Percentiles rank a stretch among this genome's conserved stretches.
phyloP scores from a whole-genome alignment of 1,140 invertebrate genomes.

The Diploscapter pachys region DNA sequence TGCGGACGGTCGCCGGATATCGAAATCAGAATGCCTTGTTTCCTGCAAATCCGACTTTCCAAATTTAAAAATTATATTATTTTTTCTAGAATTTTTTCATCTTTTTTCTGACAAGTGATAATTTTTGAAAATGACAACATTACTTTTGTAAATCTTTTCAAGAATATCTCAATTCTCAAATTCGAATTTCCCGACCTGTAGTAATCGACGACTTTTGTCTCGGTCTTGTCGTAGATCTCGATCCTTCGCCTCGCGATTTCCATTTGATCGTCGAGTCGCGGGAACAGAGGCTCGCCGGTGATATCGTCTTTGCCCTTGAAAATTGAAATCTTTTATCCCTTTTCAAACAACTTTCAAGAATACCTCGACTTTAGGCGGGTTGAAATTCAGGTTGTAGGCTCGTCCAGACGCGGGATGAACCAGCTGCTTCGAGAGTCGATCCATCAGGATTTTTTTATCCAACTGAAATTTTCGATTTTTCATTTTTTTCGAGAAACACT shows the following conservation, averaged over 20 bases:
- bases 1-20: too few species aligned
- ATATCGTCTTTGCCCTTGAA: constrained; percentile 33
- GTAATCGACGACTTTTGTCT: constrained; percentile 29
- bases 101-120: not conserved
- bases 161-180: not conserved
- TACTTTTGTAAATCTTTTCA: not conserved
- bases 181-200: constrained; percentile 12
- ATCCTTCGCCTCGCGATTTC: constrained; percentile 26
- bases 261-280: constrained; percentile 9
- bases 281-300: constrained; percentile 24
- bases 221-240: constrained; percentile 29
- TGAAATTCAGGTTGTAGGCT: constrained; percentile 28
- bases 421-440: constrained; percentile 22
- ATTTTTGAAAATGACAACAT: not conserved
- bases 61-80: not conserved
- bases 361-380: constrained; percentile 31
- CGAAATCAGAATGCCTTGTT: too few species aligned
- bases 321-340: not conserved
- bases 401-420: constrained; percentile 27
- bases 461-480: constrained; percentile 4
- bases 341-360: not conserved
- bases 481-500: not conserved
- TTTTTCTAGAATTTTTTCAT: not conserved
- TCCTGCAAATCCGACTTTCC: too few species aligned
- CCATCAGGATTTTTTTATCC: constrained; percentile 26